Percentiles rank a stretch among this genome's conserved stretches.
Conservation (phyloP, 2,113 vertebrate species). For the Ceuthmochares aereus region DNA sequence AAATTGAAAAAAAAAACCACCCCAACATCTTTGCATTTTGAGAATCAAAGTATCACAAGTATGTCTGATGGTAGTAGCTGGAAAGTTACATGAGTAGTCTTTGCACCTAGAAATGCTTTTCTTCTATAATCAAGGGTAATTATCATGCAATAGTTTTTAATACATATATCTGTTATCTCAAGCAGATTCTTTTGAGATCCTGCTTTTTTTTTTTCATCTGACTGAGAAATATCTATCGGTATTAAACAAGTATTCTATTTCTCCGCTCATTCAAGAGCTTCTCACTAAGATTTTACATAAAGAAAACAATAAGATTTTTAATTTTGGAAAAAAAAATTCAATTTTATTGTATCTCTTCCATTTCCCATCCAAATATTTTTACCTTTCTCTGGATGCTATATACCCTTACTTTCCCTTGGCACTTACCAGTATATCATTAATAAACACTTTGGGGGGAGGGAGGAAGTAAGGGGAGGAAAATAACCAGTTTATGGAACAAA, state of each 20-base stretch:
- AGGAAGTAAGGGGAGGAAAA: neutral
- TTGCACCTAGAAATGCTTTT: neutral
- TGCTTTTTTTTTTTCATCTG: neutral
- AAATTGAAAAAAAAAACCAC: neutral
- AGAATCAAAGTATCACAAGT: neutral
- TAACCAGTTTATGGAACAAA: neutral
- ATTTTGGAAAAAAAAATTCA: neutral
- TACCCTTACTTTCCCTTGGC: neutral
- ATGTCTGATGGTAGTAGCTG: neutral
- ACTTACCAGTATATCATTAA: neutral
- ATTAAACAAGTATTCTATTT: neutral
- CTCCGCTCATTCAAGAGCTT: neutral
- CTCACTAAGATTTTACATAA: neutral
- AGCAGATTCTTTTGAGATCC: neutral
- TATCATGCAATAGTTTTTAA: neutral
- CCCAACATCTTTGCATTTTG: neutral
- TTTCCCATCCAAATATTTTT: neutral
- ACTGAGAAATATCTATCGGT: neutral
- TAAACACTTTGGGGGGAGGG: accelerated
- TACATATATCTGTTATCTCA: neutral
- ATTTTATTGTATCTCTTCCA: neutral
- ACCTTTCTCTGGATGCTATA: neutral
- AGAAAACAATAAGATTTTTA: neutral
- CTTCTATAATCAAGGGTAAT: neutral
- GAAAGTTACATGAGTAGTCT: neutral